Conservation (phyloP, 2,113 vertebrate genomes). For the Azemiops feae region DNA sequence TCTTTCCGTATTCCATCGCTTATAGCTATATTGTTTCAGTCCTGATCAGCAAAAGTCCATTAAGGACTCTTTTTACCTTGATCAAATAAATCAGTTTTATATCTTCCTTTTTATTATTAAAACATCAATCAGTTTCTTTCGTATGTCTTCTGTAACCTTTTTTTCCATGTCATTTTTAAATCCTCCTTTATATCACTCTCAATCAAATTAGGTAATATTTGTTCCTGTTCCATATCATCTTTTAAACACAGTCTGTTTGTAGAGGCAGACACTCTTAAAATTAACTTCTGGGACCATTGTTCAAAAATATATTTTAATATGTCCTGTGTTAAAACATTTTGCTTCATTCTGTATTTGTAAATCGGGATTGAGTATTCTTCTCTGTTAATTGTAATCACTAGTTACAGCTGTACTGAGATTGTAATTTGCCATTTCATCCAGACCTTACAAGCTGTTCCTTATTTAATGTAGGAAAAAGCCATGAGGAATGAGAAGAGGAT, state of each 20-base stretch:
- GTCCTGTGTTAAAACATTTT: not conserved
- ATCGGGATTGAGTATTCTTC: not conserved
- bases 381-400: not conserved
- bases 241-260: not conserved
- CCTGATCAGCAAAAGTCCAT: not conserved
- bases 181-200: not conserved
- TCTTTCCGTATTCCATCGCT: not conserved
- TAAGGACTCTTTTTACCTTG: not conserved
- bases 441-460: not conserved
- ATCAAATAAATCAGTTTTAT: not conserved
- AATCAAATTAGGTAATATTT: not conserved
- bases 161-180: not conserved
- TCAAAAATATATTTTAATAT: not conserved
- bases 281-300: not conserved
- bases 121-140: not conserved
- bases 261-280: not conserved
- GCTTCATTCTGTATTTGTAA: not conserved
- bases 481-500: not conserved
- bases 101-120: not conserved
- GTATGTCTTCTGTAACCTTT: not conserved
- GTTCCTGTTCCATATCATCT: not conserved
- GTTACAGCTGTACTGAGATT: not conserved
- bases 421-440: not conserved
- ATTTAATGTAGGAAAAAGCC: not conserved
- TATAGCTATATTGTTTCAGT: not conserved